A percentile compares a stretch with the other conserved stretches of the same genome.
phyloP scores from a whole-genome alignment of 1,140 invertebrate species.

The Drosophila murphyi region DNA sequence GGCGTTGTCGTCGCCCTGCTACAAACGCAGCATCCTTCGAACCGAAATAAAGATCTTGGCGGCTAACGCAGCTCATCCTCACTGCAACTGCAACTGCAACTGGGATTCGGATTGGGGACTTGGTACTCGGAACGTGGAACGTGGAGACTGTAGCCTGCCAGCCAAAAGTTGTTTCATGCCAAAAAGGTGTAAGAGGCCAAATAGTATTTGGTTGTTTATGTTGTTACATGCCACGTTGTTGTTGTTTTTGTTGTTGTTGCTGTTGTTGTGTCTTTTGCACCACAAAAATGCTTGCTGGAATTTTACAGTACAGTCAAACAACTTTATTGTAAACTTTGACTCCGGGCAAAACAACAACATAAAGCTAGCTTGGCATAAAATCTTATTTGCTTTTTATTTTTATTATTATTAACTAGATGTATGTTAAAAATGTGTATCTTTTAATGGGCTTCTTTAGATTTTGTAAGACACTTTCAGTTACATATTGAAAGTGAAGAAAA shows the following conservation, averaged over 20 bases:
- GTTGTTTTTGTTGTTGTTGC: constrained; percentile 23
- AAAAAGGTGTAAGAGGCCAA: constrained; percentile 82
- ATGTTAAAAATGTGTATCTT: no score
- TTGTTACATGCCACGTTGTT: constrained; percentile 74
- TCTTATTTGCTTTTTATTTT: no score
- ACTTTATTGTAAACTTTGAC: neutral
- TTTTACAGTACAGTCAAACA: constrained; percentile 49
- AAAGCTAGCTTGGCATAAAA: no score
- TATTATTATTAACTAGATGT: no score
- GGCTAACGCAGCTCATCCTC: constrained; percentile 65
- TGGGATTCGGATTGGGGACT: neutral
- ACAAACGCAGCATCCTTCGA: constrained; percentile 46
- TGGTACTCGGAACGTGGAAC: neutral
- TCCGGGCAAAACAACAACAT: neutral
- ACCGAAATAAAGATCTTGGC: constrained; percentile 77
- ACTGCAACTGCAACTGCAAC: neutral
- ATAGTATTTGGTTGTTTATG: constrained; percentile 81
- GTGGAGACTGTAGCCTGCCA: constrained; percentile 26
- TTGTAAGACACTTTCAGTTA: no score
- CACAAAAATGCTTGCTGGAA: constrained; percentile 66
- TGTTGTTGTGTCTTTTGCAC: constrained; percentile 55
- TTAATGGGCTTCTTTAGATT: no score
- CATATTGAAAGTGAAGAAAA: no score
- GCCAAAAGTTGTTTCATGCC: constrained; percentile 77
- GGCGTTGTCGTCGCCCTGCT: constrained; percentile 66